A percentile compares a stretch with the other conserved stretches of the same genome.
phyloP scores from a whole-genome alignment of 1,140 invertebrate genomes.

The Proales similis region DNA sequence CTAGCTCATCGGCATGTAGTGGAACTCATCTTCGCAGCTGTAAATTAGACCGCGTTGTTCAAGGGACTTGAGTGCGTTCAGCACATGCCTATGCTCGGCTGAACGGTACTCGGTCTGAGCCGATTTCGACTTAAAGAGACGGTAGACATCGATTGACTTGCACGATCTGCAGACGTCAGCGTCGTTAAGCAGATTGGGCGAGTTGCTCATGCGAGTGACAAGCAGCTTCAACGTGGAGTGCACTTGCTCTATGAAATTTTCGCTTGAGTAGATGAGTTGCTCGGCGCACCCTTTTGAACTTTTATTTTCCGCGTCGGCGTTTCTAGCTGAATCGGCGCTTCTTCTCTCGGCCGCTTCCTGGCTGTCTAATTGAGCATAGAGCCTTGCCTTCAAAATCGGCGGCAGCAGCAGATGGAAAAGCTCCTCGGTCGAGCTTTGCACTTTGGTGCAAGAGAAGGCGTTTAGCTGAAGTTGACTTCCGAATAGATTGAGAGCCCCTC shows the following conservation, averaged over 20 bases:
- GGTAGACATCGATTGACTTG: too few species aligned
- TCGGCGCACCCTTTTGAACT: neutral
- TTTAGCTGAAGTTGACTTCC: conserved; percentile 9
- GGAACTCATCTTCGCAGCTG: conserved; percentile 34
- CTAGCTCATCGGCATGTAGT: conserved; percentile 25
- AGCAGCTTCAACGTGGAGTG: conserved; percentile 7
- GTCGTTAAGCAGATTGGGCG: conserved; percentile 2
- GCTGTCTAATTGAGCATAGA: neutral
- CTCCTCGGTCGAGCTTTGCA: conserved; percentile 22
- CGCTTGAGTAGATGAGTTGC: neutral
- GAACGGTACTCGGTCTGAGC: conserved; percentile 21
- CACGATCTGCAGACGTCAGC: too few species aligned
- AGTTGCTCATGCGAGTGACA: conserved; percentile 15
- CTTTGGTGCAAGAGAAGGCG: conserved; percentile 10
- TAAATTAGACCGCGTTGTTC: conserved; percentile 14
- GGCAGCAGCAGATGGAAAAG: conserved; percentile 15
- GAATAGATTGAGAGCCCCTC: neutral
- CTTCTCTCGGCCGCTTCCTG: neutral
- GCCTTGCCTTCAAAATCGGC: neutral
- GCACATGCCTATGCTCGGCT: conserved; percentile 6
- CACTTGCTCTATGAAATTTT: conserved; percentile 23
- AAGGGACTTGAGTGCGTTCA: conserved; percentile 17
- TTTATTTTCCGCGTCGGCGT: neutral
- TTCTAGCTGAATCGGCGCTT: neutral
- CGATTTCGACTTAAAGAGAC: conserved; percentile 25